Evolutionary conservation across 2,113 vertebrate genomes (phyloP), one percentile per base, ranked within the genome.

Genomic region (Amphiprion ocellaris): DNA sequence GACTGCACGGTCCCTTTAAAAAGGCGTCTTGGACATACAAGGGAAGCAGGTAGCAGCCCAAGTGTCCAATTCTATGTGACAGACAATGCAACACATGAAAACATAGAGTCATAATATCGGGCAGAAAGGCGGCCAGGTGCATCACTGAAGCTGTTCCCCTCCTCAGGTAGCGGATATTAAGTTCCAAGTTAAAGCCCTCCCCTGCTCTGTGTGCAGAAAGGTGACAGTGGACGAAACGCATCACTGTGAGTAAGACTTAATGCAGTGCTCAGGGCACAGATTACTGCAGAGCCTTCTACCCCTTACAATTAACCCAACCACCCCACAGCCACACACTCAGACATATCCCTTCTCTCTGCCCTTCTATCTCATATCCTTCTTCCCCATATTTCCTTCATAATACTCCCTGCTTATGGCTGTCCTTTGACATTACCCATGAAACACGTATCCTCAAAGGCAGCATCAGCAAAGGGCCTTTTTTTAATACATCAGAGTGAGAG

Each of bases 371-470:
- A 15, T 30, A 41, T 77, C 56, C 49, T 66, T 58, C 41, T 65
- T 73, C n/a, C 50, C 30, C 39, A 19, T 26, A 68, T 62, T 61
- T 71, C 74, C 46, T 81, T 61, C n/a, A 47, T 56, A 64, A 39
- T 54, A 58, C 30, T 65, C 50, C 19, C 55, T 61, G 54, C 61
- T 28, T 71, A 66, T 30, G 15, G 44, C 53, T 66, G 81, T 81
- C 65, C 62, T 86, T 71, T 81, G 41, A 80, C 59, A 78, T 69
- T 50, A 72, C 37, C 74, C 76, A 68, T 78, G 80, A 61, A 83
- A 77, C n/a, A 71, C 16, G 69, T 4, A 69, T 84, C 71, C 58
- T 79, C 76, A 88, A 83, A 79, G 56, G 52, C 49, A 55, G 24
- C 12, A 60, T 55, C 50, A 67, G 60, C 75, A 64, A 82, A 50